Evolutionary conservation across 2,888 invertebrate genomes (phyloP), one percentile per base, ranked within the genome.

Genomic region (Lasioglossum oenotherae): DNA sequence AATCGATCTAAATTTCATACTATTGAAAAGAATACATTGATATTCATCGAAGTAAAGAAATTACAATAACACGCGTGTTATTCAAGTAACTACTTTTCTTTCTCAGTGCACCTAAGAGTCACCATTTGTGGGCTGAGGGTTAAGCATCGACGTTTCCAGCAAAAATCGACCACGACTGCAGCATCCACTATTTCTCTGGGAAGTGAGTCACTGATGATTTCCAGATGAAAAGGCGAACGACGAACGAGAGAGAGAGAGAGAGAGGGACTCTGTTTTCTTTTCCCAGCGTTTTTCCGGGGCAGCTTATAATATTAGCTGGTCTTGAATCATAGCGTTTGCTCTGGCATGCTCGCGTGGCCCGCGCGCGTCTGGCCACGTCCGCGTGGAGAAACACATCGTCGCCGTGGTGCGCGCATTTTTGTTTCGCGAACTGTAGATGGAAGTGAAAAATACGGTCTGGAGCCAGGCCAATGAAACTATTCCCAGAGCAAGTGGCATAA

Each of bases 401-500:
- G 64, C 64, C 31, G 31, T 64, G 64, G n/a, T n/a, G 60, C 75
- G 49, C 12, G 49, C 60, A 79, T 86, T 80, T 86, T 86, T 86
- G 80, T 76, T 44, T 53, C 44, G 76, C 71, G 73, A 73, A 64
- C 80, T 82, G 60, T 80, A 78, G 71, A 80, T 72, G 81, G 87
- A 87, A 38, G 81, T 78, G 87, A 87, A 87, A 87, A 87, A 87
- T 87, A 87, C 80, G 79, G 82, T 86, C 88, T 90, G 90, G 90
- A 88, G 80, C 81, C 67, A 67, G 71, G 90, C 90, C 90, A 90
- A 85, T 88, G 85, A 80, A 78, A 88, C 90, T 90, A 90, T 90
- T 90, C 82, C 85, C 89, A 82, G 89, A 86, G 79, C 88, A 77
- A 89, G 81, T 90, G 76, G 89, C 90, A 85, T 81, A 90, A 90